These are phyloP conservation scores for Herpailurus yagouaroundi DNA, from an alignment of 2,113 vertebrate genomes.

Conservation along the genomic window DNA sequence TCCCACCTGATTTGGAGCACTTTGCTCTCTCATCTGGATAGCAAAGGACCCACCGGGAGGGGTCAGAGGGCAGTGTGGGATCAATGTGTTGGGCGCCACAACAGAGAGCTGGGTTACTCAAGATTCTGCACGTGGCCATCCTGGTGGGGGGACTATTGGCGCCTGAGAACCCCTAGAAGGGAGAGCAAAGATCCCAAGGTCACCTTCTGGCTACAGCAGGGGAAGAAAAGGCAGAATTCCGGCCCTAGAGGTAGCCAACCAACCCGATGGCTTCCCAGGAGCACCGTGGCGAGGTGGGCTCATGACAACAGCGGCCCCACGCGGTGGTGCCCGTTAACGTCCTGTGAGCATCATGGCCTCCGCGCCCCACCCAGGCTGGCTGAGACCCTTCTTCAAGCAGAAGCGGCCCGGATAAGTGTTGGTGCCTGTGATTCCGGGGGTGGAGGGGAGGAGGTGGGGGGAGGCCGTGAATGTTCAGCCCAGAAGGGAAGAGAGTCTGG, in stretches of 20 bases:
- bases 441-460: neutral
- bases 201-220: neutral
- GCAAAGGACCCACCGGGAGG: neutral
- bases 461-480: neutral
- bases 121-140: neutral
- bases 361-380: no score
- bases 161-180: neutral
- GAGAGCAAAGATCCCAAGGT: neutral
- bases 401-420: neutral
- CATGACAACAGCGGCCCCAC: rapidly evolving
- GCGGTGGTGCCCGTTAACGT: rapidly evolving
- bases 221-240: neutral
- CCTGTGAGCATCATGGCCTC: neutral
- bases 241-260: neutral
- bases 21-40: neutral
- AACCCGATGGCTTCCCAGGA: neutral
- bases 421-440: neutral
- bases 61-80: conserved; percentile 1
- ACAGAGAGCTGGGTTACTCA: no score
- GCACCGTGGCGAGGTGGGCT: neutral
- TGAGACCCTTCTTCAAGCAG: neutral
- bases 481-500: rapidly evolving
- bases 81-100: rapidly evolving
- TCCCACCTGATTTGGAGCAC: neutral
- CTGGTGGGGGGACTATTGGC: neutral